Evolutionary conservation across 2,888 invertebrate genomes (phyloP), one percentile per base, ranked within the genome.

Genomic region (Liopterus haemorrhoidalis): DNA sequence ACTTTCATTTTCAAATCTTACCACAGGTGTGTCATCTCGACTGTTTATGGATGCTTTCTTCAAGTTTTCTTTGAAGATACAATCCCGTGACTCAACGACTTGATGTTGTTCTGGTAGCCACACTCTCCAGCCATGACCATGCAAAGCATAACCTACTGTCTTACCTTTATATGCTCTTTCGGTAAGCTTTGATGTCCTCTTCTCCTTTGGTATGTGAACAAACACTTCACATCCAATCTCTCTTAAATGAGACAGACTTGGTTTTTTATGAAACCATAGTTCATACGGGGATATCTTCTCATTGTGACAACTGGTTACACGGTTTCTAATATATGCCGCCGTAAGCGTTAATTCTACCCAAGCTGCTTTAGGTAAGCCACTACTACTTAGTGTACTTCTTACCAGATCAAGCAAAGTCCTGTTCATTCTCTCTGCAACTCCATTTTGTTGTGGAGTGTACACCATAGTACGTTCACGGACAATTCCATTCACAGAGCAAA

Each of bases 201-300:
- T 39, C 19, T 30, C 19, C 14, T 39, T 45, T 9, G 30, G 31
- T 2, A 39, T 22, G 14, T 39, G 28, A 5, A 39, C 31, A 16
- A 45, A 41, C 6, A 31, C 32, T 15, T 3, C 3, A 18, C 38
- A 41, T 14, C 39, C 39, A 25, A 45, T 25, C 3, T 27, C 19
- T 31, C 31, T 8, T 3, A 45, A 3, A 31, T 62, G 55, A 24
- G 37, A 9, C 27, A 58, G 55, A 27, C 49, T 44, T 3, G 59
- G 53, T 1, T 53, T 57, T 6, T 39, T 45, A 14, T 20, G 31
- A n/a, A 24, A 21, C 45, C 45, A 45, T 1, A 39, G 8, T 18
- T 40, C 45, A 27, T 22, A 31, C 4, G 31, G 30, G 6, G 39
- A 39, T 9, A 5, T 38, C 16, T 11, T 43, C 35, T 25, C 22